Evolutionary conservation across 2,797 vertebrate species (phyloP), one percentile per base, ranked within the genome.

Genomic region (Smutsia temminckii): DNA sequence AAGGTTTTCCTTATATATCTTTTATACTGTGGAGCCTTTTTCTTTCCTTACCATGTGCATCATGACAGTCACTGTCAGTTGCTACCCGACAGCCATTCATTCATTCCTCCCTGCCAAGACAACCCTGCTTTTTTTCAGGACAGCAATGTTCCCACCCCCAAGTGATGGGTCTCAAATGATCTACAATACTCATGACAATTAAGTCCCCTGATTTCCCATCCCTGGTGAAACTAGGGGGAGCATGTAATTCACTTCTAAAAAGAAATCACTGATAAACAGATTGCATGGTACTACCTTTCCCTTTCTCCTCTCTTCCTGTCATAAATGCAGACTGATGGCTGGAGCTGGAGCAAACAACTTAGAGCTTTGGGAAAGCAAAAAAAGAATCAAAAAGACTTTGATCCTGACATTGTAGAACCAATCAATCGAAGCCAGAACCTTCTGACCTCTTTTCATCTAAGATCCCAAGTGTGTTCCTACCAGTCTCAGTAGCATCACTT

Each of bases 351-450:
- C 49, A 42, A 51, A 72, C 51, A 75, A 34, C 27, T 25, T 29
- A 6, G 0, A 21, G 12, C 18, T 23, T 8, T 14, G 1, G 8
- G 4, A 14, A 91, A 88, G 8, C 25, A 89, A n/a, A 4, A 66
- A 78, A 85, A 57, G 32, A 89, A 77, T 53, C 74, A 53, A 51
- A 42, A 51, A 83, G 6, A 68, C 42, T 91, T 59, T 71, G n/a
- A 74, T 23, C 42, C 21, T 89, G 51, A 79, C 29, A 46, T 53
- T 57, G 29, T 46, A 9, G 64, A 89, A 71, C 17, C 34, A 74
- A 64, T 51, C 85, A 88, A 68, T 92, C 57, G 64, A 94, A 91
- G 51, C 40, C 61, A 89, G 46, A 46, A 85, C 79, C 53, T 81
- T 23, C 27, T 57, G 29, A 88, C 27, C 49, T 78, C 42, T 74